Percentiles rank a stretch among this genome's conserved stretches.
Evolutionary conservation across 2,888 invertebrate species (phyloP).

Genomic region (Scelioninae gen. 1): DNA sequence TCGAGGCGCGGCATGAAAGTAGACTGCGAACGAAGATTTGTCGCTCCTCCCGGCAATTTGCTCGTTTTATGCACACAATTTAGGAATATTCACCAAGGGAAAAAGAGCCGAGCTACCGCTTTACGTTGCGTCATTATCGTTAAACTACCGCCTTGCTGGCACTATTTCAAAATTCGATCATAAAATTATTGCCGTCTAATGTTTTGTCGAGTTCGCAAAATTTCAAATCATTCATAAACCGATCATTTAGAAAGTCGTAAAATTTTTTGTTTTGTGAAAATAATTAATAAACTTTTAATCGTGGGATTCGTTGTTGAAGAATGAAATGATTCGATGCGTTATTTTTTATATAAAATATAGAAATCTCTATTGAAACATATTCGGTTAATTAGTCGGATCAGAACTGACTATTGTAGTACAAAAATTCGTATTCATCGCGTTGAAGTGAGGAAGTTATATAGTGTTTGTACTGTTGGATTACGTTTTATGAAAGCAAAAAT

Average conservation of each 20-base stretch:
- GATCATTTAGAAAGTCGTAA: background rate
- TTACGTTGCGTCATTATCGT: slow-evolving; percentile 35
- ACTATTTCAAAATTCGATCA: slow-evolving; percentile 28
- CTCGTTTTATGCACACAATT: slow-evolving; percentile 55
- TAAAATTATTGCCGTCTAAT: slow-evolving; percentile 23
- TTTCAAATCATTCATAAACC: slow-evolving; percentile 2
- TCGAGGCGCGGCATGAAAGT: slow-evolving; percentile 47
- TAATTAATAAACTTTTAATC: too few species aligned
- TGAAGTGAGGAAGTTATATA: too few species aligned
- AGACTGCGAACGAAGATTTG: slow-evolving; percentile 50
- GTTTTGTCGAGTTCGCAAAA: slow-evolving; percentile 4
- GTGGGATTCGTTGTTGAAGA: too few species aligned
- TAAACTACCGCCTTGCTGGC: slow-evolving; percentile 4
- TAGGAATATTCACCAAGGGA: slow-evolving; percentile 35
- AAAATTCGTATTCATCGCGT: too few species aligned
- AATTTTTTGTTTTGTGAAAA: background rate
- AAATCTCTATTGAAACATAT: too few species aligned
- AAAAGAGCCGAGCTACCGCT: slow-evolving; percentile 12
- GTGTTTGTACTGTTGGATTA: too few species aligned
- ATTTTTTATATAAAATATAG: too few species aligned
- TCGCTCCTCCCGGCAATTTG: slow-evolving; percentile 51
- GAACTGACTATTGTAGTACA: too few species aligned
- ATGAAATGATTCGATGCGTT: too few species aligned
- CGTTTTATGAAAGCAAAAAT: too few species aligned
- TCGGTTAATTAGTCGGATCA: too few species aligned